A percentile compares a stretch with the other conserved stretches of the same genome.
These are phyloP conservation scores for Cybosia mesomella DNA, from an alignment of 2,888 invertebrate genomes.

Conservation along the genomic window DNA sequence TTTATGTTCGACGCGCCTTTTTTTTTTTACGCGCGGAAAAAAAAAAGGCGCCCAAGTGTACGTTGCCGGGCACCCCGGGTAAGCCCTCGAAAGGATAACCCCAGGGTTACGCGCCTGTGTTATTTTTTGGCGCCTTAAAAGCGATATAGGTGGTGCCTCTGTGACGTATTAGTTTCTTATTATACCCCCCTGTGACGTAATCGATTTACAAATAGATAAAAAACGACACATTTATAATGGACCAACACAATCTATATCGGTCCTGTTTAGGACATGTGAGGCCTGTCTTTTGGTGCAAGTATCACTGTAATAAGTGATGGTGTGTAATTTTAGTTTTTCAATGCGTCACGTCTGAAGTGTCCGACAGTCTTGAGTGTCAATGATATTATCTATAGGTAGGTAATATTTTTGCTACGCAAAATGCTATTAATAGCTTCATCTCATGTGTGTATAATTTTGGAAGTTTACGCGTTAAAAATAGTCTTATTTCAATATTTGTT, in stretches of 20 bases:
- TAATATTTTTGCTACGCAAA: background rate
- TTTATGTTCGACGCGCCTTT: too few relatives aligned
- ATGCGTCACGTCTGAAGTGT: background rate
- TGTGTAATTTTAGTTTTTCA: background rate
- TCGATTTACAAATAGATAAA: constrained; percentile 16
- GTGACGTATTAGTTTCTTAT: background rate
- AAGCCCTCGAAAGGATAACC: too few relatives aligned
- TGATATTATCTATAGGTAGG: background rate
- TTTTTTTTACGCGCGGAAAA: too few relatives aligned
- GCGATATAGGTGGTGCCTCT: background rate
- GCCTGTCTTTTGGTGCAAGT: background rate
- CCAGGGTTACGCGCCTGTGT: too few relatives aligned
- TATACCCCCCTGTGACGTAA: background rate
- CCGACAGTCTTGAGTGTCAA: background rate
- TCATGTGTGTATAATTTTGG: background rate
- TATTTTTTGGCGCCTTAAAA: too few relatives aligned
- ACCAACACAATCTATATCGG: constrained; percentile 13
- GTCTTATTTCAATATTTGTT: too few relatives aligned
- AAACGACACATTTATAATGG: constrained; percentile 6
- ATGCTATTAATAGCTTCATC: background rate
- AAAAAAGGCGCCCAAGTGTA: too few relatives aligned
- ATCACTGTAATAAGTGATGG: background rate
- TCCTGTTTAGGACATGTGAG: background rate
- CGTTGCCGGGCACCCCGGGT: too few relatives aligned
- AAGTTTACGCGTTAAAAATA: too few relatives aligned